Conservation (phyloP, 92 coral and sea anemone genomes). For the Epizoanthus illoricatus region DNA sequence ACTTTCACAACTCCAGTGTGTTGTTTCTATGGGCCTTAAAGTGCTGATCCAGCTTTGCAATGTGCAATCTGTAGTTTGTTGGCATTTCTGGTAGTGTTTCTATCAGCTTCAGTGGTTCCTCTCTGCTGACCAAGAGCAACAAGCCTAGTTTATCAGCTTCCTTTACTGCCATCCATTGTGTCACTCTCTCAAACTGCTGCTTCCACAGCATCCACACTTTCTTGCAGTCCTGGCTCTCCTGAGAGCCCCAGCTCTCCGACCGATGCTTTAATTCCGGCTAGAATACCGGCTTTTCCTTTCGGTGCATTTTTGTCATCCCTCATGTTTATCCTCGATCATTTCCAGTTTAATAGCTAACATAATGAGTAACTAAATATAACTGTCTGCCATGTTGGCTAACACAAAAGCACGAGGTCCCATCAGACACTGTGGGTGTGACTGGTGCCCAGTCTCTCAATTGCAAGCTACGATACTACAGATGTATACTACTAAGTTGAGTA, state of each 20-base stretch:
- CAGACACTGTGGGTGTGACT: too few species aligned
- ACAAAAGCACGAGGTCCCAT: too few species aligned
- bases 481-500: too few species aligned
- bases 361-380: too few species aligned
- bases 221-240: slow-evolving; percentile 44
- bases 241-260: slow-evolving; percentile 23
- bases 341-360: too few species aligned
- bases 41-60: slow-evolving; percentile 30
- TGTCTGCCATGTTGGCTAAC: too few species aligned
- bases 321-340: too few species aligned
- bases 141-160: slow-evolving; percentile 40
- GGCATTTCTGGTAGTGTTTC: slow-evolving; percentile 50
- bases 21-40: slow-evolving; percentile 36
- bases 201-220: slow-evolving; percentile 40
- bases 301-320: slow-evolving; percentile 9
- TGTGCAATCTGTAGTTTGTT: slow-evolving; percentile 23
- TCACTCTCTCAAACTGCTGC: slow-evolving; percentile 34
- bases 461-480: too few species aligned
- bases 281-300: slow-evolving; percentile 36
- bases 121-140: slow-evolving; percentile 46
- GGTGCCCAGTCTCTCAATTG: too few species aligned
- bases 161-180: slow-evolving; percentile 41
- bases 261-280: slow-evolving; percentile 21
- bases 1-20: slow-evolving; percentile 39
- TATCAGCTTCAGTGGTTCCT: slow-evolving; percentile 41